Base-by-base conservation (phyloP, 2,888 invertebrate genomes). In the Pegoplata infirma region DNA sequence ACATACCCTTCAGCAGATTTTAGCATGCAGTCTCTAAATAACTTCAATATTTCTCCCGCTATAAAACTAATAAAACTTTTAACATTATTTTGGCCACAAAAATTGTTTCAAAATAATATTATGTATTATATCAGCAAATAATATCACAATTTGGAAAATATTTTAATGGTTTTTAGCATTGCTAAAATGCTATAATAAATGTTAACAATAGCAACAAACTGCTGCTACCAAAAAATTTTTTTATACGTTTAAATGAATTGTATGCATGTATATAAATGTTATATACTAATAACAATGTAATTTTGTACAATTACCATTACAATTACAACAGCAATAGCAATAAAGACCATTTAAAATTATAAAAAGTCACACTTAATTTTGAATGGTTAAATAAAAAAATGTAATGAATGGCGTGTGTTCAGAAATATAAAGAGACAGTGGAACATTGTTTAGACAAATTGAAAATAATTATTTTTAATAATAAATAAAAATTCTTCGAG, bases 341-440 rank as follows among this genome's bases (percentile, higher is more conserved):
- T 32, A 40, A 64, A 46, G 55, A 46, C 47, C 47, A 63, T 68
- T 75, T 36, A 19, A 47, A 67, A 63, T 75, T 61, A 67, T 12
- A 32, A 12, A 40, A 68, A 68, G 63, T 75, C 56, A 49, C 23
- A 75, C 23, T 40, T 56, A 17, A 49, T 44, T 63, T 19, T 12
- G 10, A 16, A 17, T 49, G 36, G 47, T 72, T 25, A 56, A 32
- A 6, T 3, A 46, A 17, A 3, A 46, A 46, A 32, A 10, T 12
- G 12, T 32, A 32, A 10, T 10, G 8, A 32, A 32, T 32, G 8
- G 32, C 32, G 8, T 32, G 12, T 10, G 32, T 10, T 32, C 12
- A 32, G 32, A 32, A 10, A 32, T n/a, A n/a, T n/a, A n/a, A n/a
- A n/a, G n/a, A n/a, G n/a, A n/a, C n/a, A n/a, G n/a, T n/a, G n/a